phyloP scores from a whole-genome alignment of 2,113 vertebrate species.

The Chaetodon trifascialis region DNA sequence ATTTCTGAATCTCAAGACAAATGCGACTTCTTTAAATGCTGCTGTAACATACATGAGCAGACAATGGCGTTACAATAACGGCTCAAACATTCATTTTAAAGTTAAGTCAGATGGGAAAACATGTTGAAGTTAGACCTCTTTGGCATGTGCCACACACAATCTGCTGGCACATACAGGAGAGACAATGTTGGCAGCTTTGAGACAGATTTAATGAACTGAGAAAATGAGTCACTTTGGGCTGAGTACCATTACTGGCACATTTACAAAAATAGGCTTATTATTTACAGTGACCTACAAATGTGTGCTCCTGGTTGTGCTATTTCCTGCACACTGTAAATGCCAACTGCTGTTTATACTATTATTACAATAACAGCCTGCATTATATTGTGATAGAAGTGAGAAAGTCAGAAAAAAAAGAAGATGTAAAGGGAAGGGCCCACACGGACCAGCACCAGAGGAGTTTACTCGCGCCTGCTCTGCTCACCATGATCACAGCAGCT shows the following conservation, averaged over 20 bases:
- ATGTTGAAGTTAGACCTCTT: background rate
- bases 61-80: background rate
- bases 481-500: slow-evolving; percentile 2
- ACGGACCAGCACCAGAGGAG: background rate
- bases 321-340: background rate
- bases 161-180: background rate
- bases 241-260: slow-evolving; percentile 8
- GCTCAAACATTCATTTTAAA: background rate
- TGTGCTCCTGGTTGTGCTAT: background rate
- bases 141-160: background rate
- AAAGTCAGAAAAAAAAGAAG: background rate
- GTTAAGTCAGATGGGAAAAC: background rate
- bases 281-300: background rate
- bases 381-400: background rate
- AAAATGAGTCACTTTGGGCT: background rate
- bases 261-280: slow-evolving; percentile 3
- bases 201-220: background rate
- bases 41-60: background rate
- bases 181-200: background rate
- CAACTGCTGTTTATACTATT: slow-evolving; percentile 24
- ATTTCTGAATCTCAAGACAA: background rate
- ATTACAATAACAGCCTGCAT: background rate
- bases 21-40: background rate
- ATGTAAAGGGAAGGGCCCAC: background rate
- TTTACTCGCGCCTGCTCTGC: background rate